Evolutionary conservation across 2,797 vertebrate genomes (phyloP), one percentile per base, ranked within the genome.

Genomic region (Lophura swinhoii): DNA sequence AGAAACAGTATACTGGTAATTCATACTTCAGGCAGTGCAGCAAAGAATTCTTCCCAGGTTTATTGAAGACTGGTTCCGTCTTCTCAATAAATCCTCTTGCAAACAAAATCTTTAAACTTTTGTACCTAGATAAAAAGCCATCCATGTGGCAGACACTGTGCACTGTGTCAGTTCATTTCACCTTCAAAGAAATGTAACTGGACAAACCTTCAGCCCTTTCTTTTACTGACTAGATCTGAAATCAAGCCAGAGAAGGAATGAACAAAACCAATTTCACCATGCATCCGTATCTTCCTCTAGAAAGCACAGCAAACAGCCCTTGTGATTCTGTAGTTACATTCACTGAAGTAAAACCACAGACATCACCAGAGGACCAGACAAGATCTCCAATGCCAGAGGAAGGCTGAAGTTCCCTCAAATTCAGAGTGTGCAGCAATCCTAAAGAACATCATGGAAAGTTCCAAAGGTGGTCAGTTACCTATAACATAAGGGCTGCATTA

Each of bases 261-360:
- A 69, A 63, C 17, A 75, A 88, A 83, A 66, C 7, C 39, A 55
- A 63, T 35, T 72, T 12, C 33, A 67, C 23, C 15, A 46, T 9
- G 15, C 13, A 58, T 44, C 10, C 21, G 53, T 5, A 60, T 35
- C 5, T 70, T 63, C 29, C 14, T 75, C 13, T 18, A 69, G 26
- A 64, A 39, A 73, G 7, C 12, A 35, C 1, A 12, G 56, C 51
- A 84, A 88, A 41, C 0, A 86, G 39, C 16, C 29, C 9, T 84
- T 79, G 37, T 31, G 6, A 12, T 0, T 41, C 15, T 1, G 3
- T 0, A 69, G 14, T 63, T 26, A 43, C 0, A 4, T 29, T 69
- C 29, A 80, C 0, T 67, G 49, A 83, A 68, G n/a, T 51, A 83
- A 84, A 86, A 35, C 5, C 26, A 80, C 23, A 59, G 26, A 43